Evolutionary conservation across 2,888 invertebrate species (phyloP), one percentile per base, ranked within the genome.

Genomic region (Octonoba sinensis): DNA sequence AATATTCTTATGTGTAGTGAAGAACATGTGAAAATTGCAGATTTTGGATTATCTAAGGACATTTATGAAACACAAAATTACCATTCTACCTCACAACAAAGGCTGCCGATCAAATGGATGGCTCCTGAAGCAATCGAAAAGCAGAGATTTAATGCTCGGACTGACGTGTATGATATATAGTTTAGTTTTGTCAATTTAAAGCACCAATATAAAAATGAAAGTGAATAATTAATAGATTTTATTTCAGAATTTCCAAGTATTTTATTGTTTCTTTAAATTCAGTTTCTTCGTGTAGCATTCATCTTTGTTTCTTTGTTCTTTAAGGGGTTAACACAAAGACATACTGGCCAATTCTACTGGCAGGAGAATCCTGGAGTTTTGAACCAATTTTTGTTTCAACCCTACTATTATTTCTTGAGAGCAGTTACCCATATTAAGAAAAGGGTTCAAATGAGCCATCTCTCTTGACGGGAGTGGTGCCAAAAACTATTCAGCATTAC

Each of bases 11-110:
- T 97, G 24, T 93, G 95, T 2, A 96, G 96, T 75, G 92, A 95
- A 85, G 95, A 96, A 87, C 91, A 97, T 6, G 96, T 97, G 0
- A 98, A 98, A 89, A 97, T 98, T 85, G 97, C 97, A 87, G 97
- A 98, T 89, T 98, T 98, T 89, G 97, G 97, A 13, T 90, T 98
- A 74, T 96, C 97, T 0, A 94, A 95, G 86, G 95, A 94, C 86
- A 94, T 96, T 91, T 91, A 90, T 86, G 94, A 95, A 87, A 94
- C 93, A 84, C 93, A 94, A 75, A 95, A 96, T 89, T 97, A 97
- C 87, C 84, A 87, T 62, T 69, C 51, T 20, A 13, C 13, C 16
- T 27, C 60, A 18, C 67, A 62, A 3, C 67, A 69, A 20, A 79
- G 36, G 27, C 27, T 79, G 36, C 79, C 79, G 13, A 62, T 79